Evolutionary conservation across 2,113 vertebrate genomes (phyloP).

Genomic region (Microcebus griseorufus): DNA sequence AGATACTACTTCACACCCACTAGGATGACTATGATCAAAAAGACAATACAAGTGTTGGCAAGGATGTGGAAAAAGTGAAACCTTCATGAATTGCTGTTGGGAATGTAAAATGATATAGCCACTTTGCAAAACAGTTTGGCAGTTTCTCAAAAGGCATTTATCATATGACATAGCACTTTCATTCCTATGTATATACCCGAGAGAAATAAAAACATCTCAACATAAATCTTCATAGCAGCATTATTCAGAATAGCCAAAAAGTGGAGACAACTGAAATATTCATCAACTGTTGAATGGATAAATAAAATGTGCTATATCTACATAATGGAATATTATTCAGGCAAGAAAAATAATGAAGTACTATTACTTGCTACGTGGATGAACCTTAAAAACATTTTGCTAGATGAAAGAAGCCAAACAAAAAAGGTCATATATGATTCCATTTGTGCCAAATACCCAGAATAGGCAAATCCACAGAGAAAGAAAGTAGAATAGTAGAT

Average conservation of each 20-base stretch:
- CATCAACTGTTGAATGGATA: not conserved
- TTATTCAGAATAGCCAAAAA: not conserved
- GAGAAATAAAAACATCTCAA: not conserved
- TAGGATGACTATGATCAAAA: not conserved
- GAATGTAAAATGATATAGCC: not conserved
- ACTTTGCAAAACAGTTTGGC: not conserved
- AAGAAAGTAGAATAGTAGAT: not conserved
- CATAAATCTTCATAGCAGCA: not conserved
- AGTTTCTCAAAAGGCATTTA: not conserved
- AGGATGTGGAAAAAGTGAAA: not conserved
- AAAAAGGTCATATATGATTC: not conserved
- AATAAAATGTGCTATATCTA: not conserved
- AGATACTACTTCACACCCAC: not conserved
- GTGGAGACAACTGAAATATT: not conserved
- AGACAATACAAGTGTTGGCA: not conserved
- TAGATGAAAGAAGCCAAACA: not conserved
- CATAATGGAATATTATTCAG: not conserved
- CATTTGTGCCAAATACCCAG: not conserved
- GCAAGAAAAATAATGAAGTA: not conserved
- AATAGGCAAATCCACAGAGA: not conserved
- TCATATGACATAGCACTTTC: not conserved
- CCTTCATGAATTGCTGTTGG: not conserved
- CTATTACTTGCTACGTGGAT: not conserved
- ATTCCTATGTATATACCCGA: not conserved
- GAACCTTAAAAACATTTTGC: not conserved